Base-by-base conservation (phyloP, 2,888 invertebrate genomes). In the Conistra vaccinii region DNA sequence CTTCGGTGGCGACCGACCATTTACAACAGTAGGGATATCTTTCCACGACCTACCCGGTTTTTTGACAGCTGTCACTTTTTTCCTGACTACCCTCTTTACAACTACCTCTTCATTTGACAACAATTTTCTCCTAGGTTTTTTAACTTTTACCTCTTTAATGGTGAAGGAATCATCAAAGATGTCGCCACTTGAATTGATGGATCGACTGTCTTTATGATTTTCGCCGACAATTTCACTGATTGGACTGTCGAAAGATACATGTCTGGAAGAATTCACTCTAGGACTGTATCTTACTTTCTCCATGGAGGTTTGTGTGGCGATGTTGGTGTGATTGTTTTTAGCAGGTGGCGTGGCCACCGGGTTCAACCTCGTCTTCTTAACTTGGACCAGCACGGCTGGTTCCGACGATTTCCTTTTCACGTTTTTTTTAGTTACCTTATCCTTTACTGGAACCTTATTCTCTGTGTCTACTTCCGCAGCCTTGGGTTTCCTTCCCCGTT, bases 101-200 rank as follows among this genome's bases (percentile, higher is more conserved):
- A 90, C 91, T 6, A 94, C 90, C 61, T 94, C 93, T 72, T 95
- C 92, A 51, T 94, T 90, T 0, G 95, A 90, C 3, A 95, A 75
- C 71, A 96, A 85, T 73, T 91, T 94, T 62, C 92, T 93, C 78
- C 89, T 95, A 2, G 94, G 92, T 73, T 92, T 95, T 73, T 92
- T 95, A 0, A 92, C 89, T 80, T 94, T 95, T 53, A 93, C 94
- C 51, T 93, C 93, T 67, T 94, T 92, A 6, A 94, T 90, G 3
- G 88, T 91, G 55, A 94, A 94, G 0, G 96, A 95, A 80, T 96
- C 96, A 0, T 96, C 96, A 58, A 96, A 96, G 6, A 96, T 94
- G 72, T 96, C 96, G 0, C 90, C 92, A 68, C 96, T 96, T 0
- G 95, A 92, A 76, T 96, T 92, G 0, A 90, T 89, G 0, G 91